Evolutionary conservation across 2,797 vertebrate species (phyloP).

Genomic region (Hozukius guyotensis): DNA sequence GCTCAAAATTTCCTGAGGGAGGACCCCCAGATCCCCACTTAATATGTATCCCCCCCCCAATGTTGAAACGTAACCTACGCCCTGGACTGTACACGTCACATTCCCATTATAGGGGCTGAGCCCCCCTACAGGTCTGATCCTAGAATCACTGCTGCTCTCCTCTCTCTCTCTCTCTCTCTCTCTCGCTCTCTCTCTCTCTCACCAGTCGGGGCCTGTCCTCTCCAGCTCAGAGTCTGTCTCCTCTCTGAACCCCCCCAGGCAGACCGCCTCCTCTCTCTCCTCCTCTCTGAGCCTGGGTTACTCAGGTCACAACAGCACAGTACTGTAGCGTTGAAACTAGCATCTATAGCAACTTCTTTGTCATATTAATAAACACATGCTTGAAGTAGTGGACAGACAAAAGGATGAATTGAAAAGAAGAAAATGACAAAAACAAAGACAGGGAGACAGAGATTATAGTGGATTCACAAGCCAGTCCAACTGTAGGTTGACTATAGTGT

Average conservation of each 20-base stretch:
- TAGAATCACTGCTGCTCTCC: no score
- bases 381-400: not conserved
- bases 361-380: not conserved
- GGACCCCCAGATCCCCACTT: no score
- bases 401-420: not conserved
- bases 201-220: constrained; percentile 72
- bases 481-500: not conserved
- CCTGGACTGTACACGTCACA: no score
- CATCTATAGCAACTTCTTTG: not conserved
- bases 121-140: no score
- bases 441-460: not conserved
- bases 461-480: not conserved
- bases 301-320: constrained; percentile 33
- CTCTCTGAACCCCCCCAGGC: not conserved
- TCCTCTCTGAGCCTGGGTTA: constrained; percentile 30
- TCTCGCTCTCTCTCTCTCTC: not conserved
- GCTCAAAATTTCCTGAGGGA: no score
- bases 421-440: not conserved
- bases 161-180: no score
- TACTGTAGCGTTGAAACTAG: not conserved
- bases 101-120: no score
- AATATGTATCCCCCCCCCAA: no score
- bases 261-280: constrained; percentile 21
- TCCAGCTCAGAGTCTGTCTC: not conserved
- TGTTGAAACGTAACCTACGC: no score